Base-by-base conservation (phyloP, 2,113 vertebrate species). In the Thinocorus orbignyianus region DNA sequence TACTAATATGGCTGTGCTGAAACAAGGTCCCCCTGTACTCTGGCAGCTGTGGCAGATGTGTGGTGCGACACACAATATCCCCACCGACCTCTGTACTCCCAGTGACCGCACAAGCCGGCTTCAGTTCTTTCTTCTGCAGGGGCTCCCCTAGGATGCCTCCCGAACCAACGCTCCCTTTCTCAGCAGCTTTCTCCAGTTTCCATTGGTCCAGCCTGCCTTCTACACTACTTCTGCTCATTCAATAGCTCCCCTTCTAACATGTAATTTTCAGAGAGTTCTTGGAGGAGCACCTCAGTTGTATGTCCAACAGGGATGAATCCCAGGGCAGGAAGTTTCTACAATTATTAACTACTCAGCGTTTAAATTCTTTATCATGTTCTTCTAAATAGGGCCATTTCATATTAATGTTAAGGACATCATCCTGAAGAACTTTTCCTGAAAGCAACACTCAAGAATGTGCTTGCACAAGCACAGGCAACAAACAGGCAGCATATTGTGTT, bases 1-100 rank as follows among this genome's bases (percentile, higher is more conserved):
- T 90, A 69, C 52, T 85, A 31, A 37, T 30, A 12, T 2, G 91
- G 66, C 81, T 87, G 70, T 58, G 81, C 81, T 85, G 95, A 42
- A 87, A 89, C 91, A 92, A 95, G 68, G 89, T 92, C 77, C 73
- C 80, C 46, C 39, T 93, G 91, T 88, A 26, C 76, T 89, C 55
- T 30, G 57, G 84, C 70, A 97, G 93, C 81, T 6, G 62, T 52
- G 84, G 81, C 78, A 94, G 72, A 72, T 51, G 73, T 72, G 76
- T 57, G 64, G 37, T 66, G 58, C 2, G 37, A 86, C 72, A 96
- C 90, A 93, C 42, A 88, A 42, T 84, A 48, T 83, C 52, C 88
- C 55, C 52, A 60, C 31, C 3, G 0, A 15, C 7, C 14, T 4
- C 20, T 4, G 44, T 20, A 15, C 35, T 58, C 49, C 9, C 0